phyloP scores from a whole-genome alignment of 2,888 invertebrate genomes.

The Drosophila demipolita region DNA sequence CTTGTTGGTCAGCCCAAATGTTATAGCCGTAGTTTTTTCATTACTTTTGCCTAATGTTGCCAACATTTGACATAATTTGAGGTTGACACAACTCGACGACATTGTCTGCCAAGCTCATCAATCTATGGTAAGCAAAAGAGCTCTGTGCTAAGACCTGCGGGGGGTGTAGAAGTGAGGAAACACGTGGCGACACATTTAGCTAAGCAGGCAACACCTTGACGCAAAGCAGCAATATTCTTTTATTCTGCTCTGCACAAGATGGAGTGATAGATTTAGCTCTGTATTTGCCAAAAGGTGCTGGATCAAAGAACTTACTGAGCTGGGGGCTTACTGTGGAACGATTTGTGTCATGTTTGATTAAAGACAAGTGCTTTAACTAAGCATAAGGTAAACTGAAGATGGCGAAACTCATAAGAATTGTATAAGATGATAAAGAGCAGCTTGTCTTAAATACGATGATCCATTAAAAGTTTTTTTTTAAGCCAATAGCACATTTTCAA shows the following conservation, averaged over 20 bases:
- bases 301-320: conserved; percentile 25
- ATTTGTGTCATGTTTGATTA: conserved; percentile 60
- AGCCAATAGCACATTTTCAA: not conserved
- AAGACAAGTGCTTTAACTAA: conserved; percentile 24
- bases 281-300: conserved; percentile 29
- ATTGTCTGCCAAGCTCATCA: conserved; percentile 49
- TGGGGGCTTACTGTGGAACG: conserved; percentile 33
- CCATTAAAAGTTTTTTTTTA: not conserved
- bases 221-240: conserved; percentile 33
- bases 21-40: conserved; percentile 13
- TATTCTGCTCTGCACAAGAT: conserved; percentile 21
- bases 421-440: not conserved
- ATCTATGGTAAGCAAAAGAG: conserved; percentile 44
- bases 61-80: conserved; percentile 58
- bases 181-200: conserved; percentile 36
- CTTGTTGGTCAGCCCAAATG: conserved; percentile 51
- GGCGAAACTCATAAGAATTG: not conserved
- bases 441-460: not conserved
- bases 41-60: conserved; percentile 2
- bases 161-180: not conserved
- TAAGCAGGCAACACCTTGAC: conserved; percentile 25
- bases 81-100: conserved; percentile 22
- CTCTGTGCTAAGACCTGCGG: not conserved
- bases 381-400: conserved; percentile 21
- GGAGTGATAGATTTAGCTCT: conserved; percentile 48